Conservation (phyloP, 2,888 invertebrate species). For the Trachelus stipa region DNA sequence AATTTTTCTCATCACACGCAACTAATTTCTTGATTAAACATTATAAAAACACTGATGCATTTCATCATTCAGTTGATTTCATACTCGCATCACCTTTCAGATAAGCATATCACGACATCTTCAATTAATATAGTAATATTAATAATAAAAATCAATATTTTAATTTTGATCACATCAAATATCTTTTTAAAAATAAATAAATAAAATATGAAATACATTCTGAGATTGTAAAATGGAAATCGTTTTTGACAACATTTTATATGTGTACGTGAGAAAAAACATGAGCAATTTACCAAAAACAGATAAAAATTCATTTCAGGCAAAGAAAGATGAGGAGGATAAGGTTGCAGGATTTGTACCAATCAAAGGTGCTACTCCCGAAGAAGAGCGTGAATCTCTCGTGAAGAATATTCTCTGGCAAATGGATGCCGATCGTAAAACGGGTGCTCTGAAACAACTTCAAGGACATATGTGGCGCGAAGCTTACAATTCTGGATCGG, state of each 20-base stretch:
- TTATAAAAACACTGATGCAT: not conserved
- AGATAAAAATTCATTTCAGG: slow-evolving; percentile 48
- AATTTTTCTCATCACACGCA: not conserved
- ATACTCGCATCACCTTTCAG: not conserved
- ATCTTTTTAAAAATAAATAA: not conserved
- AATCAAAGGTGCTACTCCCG: slow-evolving; percentile 70
- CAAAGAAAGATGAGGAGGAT: slow-evolving; percentile 71
- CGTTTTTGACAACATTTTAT: not conserved
- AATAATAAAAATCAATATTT: not conserved
- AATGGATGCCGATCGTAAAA: slow-evolving; percentile 85
- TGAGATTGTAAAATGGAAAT: not conserved
- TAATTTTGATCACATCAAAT: not conserved
- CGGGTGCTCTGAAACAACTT: slow-evolving; percentile 83
- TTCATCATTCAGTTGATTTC: not conserved
- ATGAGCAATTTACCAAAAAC: not conserved
- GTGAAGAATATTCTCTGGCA: slow-evolving; percentile 82
- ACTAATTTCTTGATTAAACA: not conserved
- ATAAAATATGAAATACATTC: not conserved
- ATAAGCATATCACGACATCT: not conserved
- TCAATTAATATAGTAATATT: not conserved
- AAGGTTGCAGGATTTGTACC: slow-evolving; percentile 71
- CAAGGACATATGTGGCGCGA: slow-evolving; percentile 92
- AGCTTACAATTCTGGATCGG: slow-evolving; percentile 81
- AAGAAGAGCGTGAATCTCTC: slow-evolving; percentile 74
- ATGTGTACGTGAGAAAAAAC: not conserved